Base-by-base conservation (phyloP, 2,113 vertebrate genomes). In the Nothobranchius furzeri region DNA sequence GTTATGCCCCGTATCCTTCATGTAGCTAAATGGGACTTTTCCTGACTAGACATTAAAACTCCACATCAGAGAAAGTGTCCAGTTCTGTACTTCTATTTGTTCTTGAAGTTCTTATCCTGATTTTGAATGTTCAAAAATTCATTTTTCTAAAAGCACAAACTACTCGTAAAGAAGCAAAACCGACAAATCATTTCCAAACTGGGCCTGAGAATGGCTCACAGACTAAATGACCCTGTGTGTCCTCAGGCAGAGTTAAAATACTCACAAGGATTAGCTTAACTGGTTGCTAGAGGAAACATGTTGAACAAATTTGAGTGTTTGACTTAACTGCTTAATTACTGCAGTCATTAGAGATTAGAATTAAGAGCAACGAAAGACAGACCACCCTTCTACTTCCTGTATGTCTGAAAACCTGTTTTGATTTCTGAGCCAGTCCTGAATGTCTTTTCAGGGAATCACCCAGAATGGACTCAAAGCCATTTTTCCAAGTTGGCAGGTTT, bases 261-360 rank as follows among this genome's bases (percentile, higher is more conserved):
- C 71, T 62, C 20, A 15, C 11, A 15, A 37, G 15, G 11, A 13
- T 52, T n/a, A 17, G 2, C 9, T 35, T 47, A 46, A 60, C 54
- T 11, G 54, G 45, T 53, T 77, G 71, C 48, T 68, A 11, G 13
- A 59, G 60, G 72, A 79, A 84, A 86, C 88, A 89, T 75, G 77
- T 35, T 88, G 85, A 65, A 89, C 62, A 61, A 68, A 87, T 90
- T 89, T 86, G 12, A 70, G 48, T 76, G 67, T 78, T 91, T 87
- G 9, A 20, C 71, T 73, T 59, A 77, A 84, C 65, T 52, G 69
- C 82, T 77, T 78, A 87, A 90, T 89, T 84, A 68, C 51, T 47
- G 54, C 66, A 30, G 69, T 71, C 79, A 85, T 84, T 85, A 72
- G 43, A 56, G 63, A 68, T 73, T 74, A 75, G 76, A 61, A 60